A percentile compares a stretch with the other conserved stretches of the same genome.
Conservation (phyloP, 2,797 vertebrate genomes). For the Todus mexicanus region DNA sequence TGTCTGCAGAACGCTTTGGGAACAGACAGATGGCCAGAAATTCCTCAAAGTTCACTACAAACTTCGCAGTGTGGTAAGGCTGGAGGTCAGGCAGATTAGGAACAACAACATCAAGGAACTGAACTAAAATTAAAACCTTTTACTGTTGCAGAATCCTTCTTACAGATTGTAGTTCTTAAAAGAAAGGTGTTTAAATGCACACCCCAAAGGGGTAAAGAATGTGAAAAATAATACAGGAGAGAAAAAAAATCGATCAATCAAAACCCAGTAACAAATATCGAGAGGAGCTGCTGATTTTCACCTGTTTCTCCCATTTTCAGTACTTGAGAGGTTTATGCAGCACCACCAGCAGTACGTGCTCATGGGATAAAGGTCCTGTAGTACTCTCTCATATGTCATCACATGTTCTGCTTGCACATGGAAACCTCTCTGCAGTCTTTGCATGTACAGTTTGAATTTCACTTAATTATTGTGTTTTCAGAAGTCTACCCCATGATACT, state of each 20-base stretch:
- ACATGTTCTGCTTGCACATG: not conserved
- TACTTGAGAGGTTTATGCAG: not conserved
- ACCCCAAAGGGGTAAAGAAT: not conserved
- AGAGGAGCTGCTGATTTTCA: not conserved
- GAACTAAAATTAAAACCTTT: not conserved
- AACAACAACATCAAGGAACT: not conserved
- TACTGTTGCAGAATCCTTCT: not conserved
- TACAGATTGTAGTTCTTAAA: not conserved
- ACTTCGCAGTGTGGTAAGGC: not conserved
- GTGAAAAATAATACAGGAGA: not conserved
- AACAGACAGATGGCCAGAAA: constrained; percentile 28
- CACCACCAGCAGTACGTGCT: not conserved
- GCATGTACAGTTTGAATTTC: not conserved
- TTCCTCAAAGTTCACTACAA: constrained; percentile 18
- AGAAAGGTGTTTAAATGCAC: not conserved
- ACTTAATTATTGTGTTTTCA: not conserved
- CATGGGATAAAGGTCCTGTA: not conserved
- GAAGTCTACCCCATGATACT: not conserved
- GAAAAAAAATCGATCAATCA: not conserved
- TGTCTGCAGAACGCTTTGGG: not conserved
- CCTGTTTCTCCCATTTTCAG: not conserved
- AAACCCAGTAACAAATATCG: not conserved
- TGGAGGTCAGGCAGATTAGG: not conserved
- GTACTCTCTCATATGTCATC: not conserved
- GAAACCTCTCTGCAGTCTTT: not conserved